Base-by-base conservation (phyloP, 2,888 invertebrate species). In the Drosophila nr. perissopoda region DNA sequence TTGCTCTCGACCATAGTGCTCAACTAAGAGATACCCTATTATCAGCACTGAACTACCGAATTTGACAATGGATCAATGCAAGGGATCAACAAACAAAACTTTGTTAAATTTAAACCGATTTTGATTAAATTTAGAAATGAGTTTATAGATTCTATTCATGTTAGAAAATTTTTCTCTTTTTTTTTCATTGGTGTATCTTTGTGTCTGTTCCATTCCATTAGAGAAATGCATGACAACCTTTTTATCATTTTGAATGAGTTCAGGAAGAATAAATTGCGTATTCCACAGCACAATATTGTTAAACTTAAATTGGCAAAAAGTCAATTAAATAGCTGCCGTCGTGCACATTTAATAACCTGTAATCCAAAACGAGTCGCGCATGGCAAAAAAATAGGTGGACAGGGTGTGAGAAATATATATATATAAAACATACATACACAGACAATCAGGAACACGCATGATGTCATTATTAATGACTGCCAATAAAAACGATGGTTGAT, bases 261-360 rank as follows among this genome's bases (percentile, higher is more conserved):
- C 29, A 8, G n/a, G n/a, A 21, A 4, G 42, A 38, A 57, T 16
- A 16, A 61, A 40, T 18, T 25, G 46, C 59, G 29, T 48, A 51
- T 58, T 58, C 46, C 46, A 34, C 48, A 34, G 69, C 65, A 66
- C 36, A 72, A 66, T 64, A 65, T 63, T 68, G 63, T 57, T 63
- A 61, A 65, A 69, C 68, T 79, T 69, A 67, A 76, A 79, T 73
- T 75, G 83, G 68, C 74, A 81, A 74, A 85, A 88, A 85, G 88
- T 88, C 83, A 89, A 79, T 89, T 79, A 71, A 76, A 76, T 52
- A 71, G 64, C 36, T 79, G 53, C 58, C 72, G 49, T 51, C 56
- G 70, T 63, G 68, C 76, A 64, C 68, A 58, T 88, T 87, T 85
- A 85, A 85, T 82, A 86, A 88, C 86, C 86, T 81, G 77, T 85